Evolutionary conservation across 1,140 invertebrate genomes (phyloP).

Genomic region (Drosophila prosaltans): DNA sequence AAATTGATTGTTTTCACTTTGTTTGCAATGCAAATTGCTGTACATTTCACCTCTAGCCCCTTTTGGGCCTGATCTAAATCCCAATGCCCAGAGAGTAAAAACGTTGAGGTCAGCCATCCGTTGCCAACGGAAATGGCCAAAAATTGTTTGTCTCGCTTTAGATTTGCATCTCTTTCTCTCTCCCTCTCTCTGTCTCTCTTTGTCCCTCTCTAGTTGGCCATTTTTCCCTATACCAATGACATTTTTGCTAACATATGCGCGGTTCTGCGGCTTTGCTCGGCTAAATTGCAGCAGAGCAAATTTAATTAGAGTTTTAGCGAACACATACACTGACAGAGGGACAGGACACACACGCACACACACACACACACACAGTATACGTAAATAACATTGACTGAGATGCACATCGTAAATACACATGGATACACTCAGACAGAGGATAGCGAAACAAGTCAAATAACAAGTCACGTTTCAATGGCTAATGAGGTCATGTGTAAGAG

Average conservation of each 20-base stretch:
- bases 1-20: conserved; percentile 82
- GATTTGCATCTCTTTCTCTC: neutral
- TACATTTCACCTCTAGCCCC: neutral
- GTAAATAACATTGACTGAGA: conserved; percentile 8
- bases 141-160: conserved; percentile 62
- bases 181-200: neutral
- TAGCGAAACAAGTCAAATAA: conserved; percentile 79
- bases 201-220: neutral
- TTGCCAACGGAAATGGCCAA: conserved; percentile 56
- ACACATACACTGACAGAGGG: conserved; percentile 21
- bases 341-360: conserved; percentile 20
- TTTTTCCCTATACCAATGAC: conserved; percentile 55
- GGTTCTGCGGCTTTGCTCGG: conserved; percentile 55
- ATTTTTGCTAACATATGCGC: conserved; percentile 77
- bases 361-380: neutral
- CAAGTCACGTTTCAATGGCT: conserved; percentile 81
- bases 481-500: conserved; percentile 81
- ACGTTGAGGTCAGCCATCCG: conserved; percentile 61
- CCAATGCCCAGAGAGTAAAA: conserved; percentile 31
- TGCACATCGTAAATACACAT: conserved; percentile 46
- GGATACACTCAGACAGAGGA: conserved; percentile 43
- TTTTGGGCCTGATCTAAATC: no score
- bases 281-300: conserved; percentile 70
- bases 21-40: conserved; percentile 79
- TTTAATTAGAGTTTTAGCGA: conserved; percentile 78